Base-by-base conservation (phyloP, 1,140 invertebrate genomes). In the Drosophila nannoptera region DNA sequence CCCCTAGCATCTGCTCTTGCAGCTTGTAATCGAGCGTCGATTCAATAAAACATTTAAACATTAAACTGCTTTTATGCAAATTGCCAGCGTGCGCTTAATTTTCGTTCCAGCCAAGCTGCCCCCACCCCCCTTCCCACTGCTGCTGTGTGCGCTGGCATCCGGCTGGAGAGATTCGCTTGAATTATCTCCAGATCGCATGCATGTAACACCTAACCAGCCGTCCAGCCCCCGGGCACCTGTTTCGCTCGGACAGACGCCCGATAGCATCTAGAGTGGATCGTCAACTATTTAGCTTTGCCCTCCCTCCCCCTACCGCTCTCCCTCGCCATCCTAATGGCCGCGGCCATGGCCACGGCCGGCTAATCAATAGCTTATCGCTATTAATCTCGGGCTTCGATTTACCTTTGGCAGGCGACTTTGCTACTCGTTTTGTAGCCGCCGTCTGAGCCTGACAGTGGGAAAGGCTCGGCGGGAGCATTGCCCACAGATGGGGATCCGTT, bases 31-130 rank as follows among this genome's bases (percentile, higher is more conserved):
- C 80, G 69, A 84, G 69, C 63, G 63, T 48, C 73, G 73, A 86
- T 77, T 87, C 81, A 86, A 86, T 86, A 86, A 87, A 86, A 84
- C 82, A 81, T 86, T 87, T 86, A 74, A 82, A 86, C 81, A 86
- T 86, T 86, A 86, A 87, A 86, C 81, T 87, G 81, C 81, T 86
- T 86, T 86, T 86, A 86, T 86, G 81, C 81, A 86, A 87, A 87
- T 86, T 87, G 77, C 74, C 82, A 83, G 77, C 81, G 69, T 86
- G 81, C 81, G 81, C 81, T 86, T 86, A 81, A 87, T 86, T 86
- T 83, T 72, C 40, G 58, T 58, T 22, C 35, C 36, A 45, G 29
- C 31, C 36, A 5, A n/a, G 9, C 46, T 11, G n/a, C 29, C 31
- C 3, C 33, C 12, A 7, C 22, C 3, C 12, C 50, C 33, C 29